Conservation (phyloP, 1,140 invertebrate species). For the Stenopsyche tienmushanensis region DNA sequence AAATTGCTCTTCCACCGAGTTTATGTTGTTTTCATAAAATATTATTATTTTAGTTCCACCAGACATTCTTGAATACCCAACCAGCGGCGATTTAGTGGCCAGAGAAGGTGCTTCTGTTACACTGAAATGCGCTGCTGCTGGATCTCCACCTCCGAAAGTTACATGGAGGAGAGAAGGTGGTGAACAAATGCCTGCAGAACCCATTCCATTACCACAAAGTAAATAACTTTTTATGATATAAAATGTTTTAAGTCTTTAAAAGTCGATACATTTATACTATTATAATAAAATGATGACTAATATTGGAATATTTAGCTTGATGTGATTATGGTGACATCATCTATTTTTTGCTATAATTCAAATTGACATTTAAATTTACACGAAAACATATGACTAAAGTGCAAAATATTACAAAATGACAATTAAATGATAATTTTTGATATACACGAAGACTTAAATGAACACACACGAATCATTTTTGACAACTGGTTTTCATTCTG, state of each 20-base stretch:
- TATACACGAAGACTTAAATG: too few species aligned
- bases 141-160: slow-evolving; percentile 77
- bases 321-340: neutral
- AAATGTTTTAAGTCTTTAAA: neutral
- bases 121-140: slow-evolving; percentile 75
- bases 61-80: slow-evolving; percentile 80
- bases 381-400: too few species aligned
- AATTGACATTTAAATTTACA: too few species aligned
- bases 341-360: too few species aligned
- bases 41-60: slow-evolving; percentile 79
- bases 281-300: neutral
- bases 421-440: too few species aligned
- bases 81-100: slow-evolving; percentile 84
- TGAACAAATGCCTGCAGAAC: slow-evolving; percentile 60
- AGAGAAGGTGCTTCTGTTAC: slow-evolving; percentile 83
- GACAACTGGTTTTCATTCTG: too few species aligned
- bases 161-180: slow-evolving; percentile 82
- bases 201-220: slow-evolving; percentile 48
- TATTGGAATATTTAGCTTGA: neutral
- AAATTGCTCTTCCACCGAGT: too few species aligned
- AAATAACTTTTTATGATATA: slow-evolving; percentile 37
- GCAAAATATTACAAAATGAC: too few species aligned
- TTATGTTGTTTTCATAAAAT: too few species aligned
- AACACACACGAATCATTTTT: too few species aligned
- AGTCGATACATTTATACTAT: neutral